These are phyloP conservation scores for Microctenopoma lineatum DNA, from an alignment of 2,797 vertebrate genomes.

Conservation along the genomic window DNA sequence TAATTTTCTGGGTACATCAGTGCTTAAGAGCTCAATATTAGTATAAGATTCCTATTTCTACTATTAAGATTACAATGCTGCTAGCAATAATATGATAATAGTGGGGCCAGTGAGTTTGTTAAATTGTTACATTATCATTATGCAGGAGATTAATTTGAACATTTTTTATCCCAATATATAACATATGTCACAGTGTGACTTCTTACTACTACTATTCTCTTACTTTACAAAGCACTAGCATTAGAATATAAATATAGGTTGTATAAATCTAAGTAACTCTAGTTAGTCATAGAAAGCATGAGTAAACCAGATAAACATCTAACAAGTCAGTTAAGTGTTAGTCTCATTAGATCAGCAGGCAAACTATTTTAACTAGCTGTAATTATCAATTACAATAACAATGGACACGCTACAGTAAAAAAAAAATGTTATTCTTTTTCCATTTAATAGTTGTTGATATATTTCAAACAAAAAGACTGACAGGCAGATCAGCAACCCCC, in stretches of 20 bases:
- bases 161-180: not conserved
- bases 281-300: not conserved
- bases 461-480: too few relatives aligned
- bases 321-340: not conserved
- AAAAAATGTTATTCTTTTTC: too few relatives aligned
- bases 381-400: not conserved
- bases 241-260: not conserved
- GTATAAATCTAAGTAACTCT: not conserved
- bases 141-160: not conserved
- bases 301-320: not conserved
- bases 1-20: not conserved
- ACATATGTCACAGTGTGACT: not conserved
- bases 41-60: not conserved
- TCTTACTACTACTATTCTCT: not conserved
- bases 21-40: slow-evolving; percentile 1
- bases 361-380: not conserved
- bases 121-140: not conserved
- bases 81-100: not conserved
- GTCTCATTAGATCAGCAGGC: not conserved
- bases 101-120: not conserved
- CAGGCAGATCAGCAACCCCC: too few relatives aligned
- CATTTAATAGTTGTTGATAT: not conserved
- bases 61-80: too few relatives aligned
- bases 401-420: not conserved
- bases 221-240: not conserved